These are phyloP conservation scores for Athalia cordata DNA, from an alignment of 2,888 invertebrate species.

Conservation along the genomic window DNA sequence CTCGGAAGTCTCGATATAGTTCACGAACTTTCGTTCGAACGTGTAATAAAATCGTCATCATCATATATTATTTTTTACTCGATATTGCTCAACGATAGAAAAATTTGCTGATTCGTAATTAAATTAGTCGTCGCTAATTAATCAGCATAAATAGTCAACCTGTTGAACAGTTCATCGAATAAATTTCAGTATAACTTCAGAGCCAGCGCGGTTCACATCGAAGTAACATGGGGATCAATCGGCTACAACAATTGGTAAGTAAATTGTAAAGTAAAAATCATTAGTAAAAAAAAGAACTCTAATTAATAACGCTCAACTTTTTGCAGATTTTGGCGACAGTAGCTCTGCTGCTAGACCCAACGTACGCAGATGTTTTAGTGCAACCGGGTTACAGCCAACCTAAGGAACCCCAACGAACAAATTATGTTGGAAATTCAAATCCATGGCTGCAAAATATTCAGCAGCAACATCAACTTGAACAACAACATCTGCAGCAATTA, in stretches of 20 bases:
- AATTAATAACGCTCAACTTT: not conserved
- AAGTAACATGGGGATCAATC: conserved; percentile 16
- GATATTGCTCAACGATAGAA: conserved; percentile 25
- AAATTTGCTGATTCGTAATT: conserved; percentile 23
- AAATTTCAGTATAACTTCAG: conserved; percentile 11
- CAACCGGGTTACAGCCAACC: conserved; percentile 2
- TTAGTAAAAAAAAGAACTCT: not conserved
- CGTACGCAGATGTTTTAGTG: conserved; percentile 49
- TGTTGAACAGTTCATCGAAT: conserved; percentile 1
- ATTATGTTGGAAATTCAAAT: not conserved
- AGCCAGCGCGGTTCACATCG: not conserved
- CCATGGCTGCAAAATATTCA: not conserved
- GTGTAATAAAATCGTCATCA: not conserved
- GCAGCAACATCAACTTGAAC: conserved; percentile 40
- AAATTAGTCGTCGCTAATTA: conserved; percentile 2
- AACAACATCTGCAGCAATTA: conserved; percentile 24
- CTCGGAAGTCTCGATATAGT: not conserved
- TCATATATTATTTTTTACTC: not conserved
- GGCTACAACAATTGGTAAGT: conserved; percentile 15
- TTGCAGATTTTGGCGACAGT: conserved; percentile 33
- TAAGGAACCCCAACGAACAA: not conserved
- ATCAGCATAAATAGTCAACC: conserved; percentile 34
- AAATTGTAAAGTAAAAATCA: not conserved
- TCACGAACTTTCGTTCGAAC: not conserved
- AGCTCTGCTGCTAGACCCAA: conserved; percentile 28